phyloP scores from a whole-genome alignment of 2,797 vertebrate species.

The Clarias pachynema region DNA sequence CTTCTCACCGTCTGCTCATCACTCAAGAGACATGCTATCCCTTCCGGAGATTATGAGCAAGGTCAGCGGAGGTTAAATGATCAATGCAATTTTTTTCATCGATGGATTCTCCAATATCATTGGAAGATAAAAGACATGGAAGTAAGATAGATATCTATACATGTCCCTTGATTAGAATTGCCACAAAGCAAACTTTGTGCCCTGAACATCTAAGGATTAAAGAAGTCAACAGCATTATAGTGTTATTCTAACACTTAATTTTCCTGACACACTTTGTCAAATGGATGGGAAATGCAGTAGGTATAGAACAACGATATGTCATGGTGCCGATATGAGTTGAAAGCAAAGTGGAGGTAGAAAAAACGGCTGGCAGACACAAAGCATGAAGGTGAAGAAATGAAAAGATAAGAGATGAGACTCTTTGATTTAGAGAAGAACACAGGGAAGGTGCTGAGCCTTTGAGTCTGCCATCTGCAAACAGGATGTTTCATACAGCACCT shows the following conservation, averaged over 20 bases:
- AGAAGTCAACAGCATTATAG: conserved; percentile 14
- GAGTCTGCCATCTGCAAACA: conserved; percentile 63
- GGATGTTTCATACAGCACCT: conserved; percentile 69
- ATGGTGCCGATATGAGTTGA: conserved; percentile 65
- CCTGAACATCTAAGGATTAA: conserved; percentile 3
- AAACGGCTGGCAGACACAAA: conserved; percentile 60
- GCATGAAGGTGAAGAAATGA: conserved; percentile 60
- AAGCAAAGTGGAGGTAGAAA: conserved; percentile 62
- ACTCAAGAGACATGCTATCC: conserved; percentile 58
- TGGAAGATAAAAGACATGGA: conserved; percentile 51
- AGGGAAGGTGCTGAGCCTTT: conserved; percentile 57
- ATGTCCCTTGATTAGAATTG: conserved; percentile 37
- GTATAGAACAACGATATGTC: conserved; percentile 65
- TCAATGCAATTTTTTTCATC: conserved; percentile 53
- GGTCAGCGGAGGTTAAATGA: conserved; percentile 56
- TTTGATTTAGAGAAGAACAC: conserved; percentile 65
- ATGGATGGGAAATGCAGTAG: conserved; percentile 46
- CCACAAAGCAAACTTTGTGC: conserved; percentile 23
- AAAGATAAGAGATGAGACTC: conserved; percentile 67
- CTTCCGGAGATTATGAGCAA: conserved; percentile 55
- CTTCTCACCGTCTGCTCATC: conserved; percentile 55
- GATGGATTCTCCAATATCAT: conserved; percentile 41
- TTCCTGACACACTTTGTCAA: conserved; percentile 39
- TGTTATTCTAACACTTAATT: conserved; percentile 30
- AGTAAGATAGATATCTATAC: conserved; percentile 43